These are phyloP conservation scores for Babyrousa celebensis DNA, from an alignment of 2,797 vertebrate genomes.

Conservation along the genomic window DNA sequence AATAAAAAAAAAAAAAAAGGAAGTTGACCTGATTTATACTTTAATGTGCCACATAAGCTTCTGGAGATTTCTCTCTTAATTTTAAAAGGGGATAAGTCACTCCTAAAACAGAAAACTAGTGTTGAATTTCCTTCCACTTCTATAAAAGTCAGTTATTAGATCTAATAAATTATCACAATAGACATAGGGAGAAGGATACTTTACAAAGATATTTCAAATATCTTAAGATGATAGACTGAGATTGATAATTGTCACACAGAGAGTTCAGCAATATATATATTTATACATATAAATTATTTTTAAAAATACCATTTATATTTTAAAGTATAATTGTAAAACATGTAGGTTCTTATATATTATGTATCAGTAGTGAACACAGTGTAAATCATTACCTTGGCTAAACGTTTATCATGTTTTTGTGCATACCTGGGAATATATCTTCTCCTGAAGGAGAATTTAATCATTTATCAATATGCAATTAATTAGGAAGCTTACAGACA, in stretches of 20 bases:
- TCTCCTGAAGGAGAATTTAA: slow-evolving; percentile 13
- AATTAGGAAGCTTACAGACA: slow-evolving; percentile 3
- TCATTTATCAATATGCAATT: slow-evolving; percentile 13
- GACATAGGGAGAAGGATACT: not conserved
- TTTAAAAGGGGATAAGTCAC: not conserved
- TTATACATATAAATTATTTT: not conserved
- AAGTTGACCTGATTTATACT: not conserved
- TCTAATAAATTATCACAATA: not conserved
- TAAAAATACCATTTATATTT: not conserved
- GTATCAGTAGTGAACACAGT: not conserved
- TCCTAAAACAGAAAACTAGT: not conserved
- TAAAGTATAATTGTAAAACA: not conserved
- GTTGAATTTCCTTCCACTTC: not conserved
- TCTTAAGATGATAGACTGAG: not conserved
- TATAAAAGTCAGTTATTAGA: not conserved
- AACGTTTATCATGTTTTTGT: not conserved
- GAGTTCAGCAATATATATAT: not conserved
- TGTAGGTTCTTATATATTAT: not conserved
- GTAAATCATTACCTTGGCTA: not conserved
- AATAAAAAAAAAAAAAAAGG: too few species aligned
- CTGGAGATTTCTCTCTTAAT: not conserved
- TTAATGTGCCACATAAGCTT: not conserved
- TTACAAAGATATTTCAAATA: not conserved
- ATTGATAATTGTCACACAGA: not conserved
- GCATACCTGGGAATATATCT: not conserved